These are phyloP conservation scores for Arvicanthis niloticus DNA, from an alignment of 2,113 vertebrate species.

Conservation along the genomic window DNA sequence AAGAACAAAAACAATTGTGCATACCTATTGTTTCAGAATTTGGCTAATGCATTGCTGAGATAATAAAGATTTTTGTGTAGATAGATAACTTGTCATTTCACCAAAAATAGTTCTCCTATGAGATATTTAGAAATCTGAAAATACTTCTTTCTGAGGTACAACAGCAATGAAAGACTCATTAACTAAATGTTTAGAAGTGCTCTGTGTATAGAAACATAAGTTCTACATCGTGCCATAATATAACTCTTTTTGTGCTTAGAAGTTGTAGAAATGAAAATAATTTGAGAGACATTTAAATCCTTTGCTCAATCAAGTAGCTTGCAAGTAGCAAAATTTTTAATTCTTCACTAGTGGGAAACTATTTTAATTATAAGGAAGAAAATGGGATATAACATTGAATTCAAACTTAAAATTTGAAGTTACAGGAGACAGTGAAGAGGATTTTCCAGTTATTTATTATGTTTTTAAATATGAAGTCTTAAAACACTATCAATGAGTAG, in stretches of 20 bases:
- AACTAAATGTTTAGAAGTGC: not conserved
- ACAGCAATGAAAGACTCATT: not conserved
- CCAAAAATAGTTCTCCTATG: not conserved
- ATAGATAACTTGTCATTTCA: not conserved
- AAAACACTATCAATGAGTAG: not conserved
- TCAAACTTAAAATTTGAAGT: conserved; percentile 4
- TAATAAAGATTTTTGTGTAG: not conserved
- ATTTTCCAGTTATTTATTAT: not conserved
- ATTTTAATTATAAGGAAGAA: conserved; percentile 2
- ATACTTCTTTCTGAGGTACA: not conserved
- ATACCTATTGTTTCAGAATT: not conserved
- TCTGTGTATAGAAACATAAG: not conserved
- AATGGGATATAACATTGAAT: not conserved
- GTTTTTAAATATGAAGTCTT: conserved; percentile 25
- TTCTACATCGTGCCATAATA: not conserved
- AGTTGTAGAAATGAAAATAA: conserved; percentile 18
- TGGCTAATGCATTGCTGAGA: not conserved
- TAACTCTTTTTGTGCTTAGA: not conserved
- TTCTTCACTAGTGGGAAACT: not conserved
- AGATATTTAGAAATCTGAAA: not conserved
- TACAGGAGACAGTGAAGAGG: not conserved
- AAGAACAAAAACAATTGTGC: not conserved
- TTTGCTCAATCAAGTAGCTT: not conserved
- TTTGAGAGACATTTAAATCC: not conserved
- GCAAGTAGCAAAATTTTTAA: not conserved